Evolutionary conservation across 92 coral and sea anemone genomes (phyloP).

Genomic region (Diadumene lineata): DNA sequence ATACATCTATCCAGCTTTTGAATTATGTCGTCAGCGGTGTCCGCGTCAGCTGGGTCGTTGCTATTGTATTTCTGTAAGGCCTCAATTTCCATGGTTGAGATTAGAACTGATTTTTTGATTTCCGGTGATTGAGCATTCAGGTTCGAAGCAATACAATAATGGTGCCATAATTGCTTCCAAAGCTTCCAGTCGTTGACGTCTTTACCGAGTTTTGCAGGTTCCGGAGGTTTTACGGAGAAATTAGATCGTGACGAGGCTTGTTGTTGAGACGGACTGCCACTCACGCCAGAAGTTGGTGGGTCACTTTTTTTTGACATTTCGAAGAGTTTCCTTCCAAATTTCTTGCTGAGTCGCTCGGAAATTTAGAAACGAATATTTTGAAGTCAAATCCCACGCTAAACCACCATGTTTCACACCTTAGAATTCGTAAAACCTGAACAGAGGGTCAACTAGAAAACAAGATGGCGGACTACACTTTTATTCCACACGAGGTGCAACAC

Average conservation of each 20-base stretch:
- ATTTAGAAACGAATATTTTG: too few relatives aligned
- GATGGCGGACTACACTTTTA: too few relatives aligned
- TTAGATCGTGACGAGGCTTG: constrained; percentile 9
- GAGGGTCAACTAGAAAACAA: too few relatives aligned
- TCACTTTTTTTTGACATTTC: constrained; percentile 1
- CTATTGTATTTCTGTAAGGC: constrained; percentile 6
- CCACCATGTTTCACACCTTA: too few relatives aligned
- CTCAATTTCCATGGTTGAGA: constrained; percentile 3
- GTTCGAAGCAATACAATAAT: constrained; percentile 6
- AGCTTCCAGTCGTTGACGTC: constrained; percentile 13
- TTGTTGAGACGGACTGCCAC: not conserved
- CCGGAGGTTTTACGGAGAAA: constrained; percentile 23
- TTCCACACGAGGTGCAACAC: too few relatives aligned
- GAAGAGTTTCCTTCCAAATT: constrained; percentile 7
- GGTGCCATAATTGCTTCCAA: constrained; percentile 19
- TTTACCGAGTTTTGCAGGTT: constrained; percentile 18
- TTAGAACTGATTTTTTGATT: constrained; percentile 7
- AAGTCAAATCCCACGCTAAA: too few relatives aligned
- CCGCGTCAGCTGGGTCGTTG: constrained; percentile 6
- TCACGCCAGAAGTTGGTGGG: not conserved
- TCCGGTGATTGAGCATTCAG: constrained; percentile 7
- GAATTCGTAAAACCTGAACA: too few relatives aligned
- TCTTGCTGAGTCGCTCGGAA: constrained; percentile 10
- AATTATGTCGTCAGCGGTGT: constrained; percentile 17
- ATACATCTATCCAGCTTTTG: constrained; percentile 15